Base-by-base conservation (phyloP, 2,888 invertebrate species). In the Ischnus inquisitorius region DNA sequence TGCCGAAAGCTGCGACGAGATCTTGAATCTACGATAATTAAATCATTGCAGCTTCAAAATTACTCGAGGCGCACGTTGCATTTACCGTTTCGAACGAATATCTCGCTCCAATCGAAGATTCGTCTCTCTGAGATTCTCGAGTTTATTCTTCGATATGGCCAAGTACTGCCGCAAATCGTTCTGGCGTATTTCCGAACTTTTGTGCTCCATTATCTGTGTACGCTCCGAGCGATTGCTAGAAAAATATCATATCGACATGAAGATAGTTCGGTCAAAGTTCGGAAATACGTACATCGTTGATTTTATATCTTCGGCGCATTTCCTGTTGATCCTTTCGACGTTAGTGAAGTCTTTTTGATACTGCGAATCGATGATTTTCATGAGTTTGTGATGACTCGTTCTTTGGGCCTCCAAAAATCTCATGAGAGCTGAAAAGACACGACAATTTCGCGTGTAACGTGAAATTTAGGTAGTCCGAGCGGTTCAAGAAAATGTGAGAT, bases 51-150 rank as follows among this genome's bases (percentile, higher is more conserved):
- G 3, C 6, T 16, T 16, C 8, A 51, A 12, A 12, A n/a, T 16
- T n/a, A 51, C 16, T 16, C 16, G 3, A 3, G 1, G 6, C 51
- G 8, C n/a, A 60, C 3, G 12, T 16, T 19, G 6, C 8, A 2
- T 67, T n/a, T 77, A 87, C 85, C 85, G 75, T 78, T 83, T 87
- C 16, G 79, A 81, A 19, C 72, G 79, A 62, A 85, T 81, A 46
- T 87, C 85, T 19, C 81, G 68, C 48, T 83, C 86, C 41, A 82
- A n/a, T 16, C 67, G 62, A 16, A 68, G 48, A 80, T 82, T 82
- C 19, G 77, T 64, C 12, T 67, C 81, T 34, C 72, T 41, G 0
- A 81, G 34, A 82, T 57, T 81, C 0, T 67, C 57, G 5, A 81
- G 43, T 84, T 77, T 81, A 65, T 81, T 85, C 19, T 41, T 72